These are phyloP conservation scores for Ceyx margarethae DNA, from an alignment of 2,113 vertebrate species.

Conservation along the genomic window DNA sequence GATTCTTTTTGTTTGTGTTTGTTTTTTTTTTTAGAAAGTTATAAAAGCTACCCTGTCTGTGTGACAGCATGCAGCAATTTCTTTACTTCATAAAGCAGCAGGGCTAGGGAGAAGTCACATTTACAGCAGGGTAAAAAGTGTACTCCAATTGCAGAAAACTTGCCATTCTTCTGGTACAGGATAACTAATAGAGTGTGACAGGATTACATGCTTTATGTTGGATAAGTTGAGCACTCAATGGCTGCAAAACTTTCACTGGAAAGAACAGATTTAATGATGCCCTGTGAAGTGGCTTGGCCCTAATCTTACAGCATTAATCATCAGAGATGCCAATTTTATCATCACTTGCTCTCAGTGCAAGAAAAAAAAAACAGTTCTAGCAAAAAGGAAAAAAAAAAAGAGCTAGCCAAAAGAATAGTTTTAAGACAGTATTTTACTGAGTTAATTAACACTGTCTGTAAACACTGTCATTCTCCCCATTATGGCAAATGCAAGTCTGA, in stretches of 20 bases:
- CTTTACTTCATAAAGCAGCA: background rate
- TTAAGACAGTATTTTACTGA: background rate
- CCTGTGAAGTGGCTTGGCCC: background rate
- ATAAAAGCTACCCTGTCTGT: background rate
- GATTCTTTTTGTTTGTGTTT: background rate
- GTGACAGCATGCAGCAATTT: background rate
- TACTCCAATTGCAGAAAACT: background rate
- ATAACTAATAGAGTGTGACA: background rate
- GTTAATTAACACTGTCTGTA: background rate
- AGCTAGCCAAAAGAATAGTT: background rate
- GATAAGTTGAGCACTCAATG: background rate
- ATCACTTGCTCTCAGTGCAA: background rate
- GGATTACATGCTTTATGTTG: background rate
- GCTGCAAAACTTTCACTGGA: background rate
- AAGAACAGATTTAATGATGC: background rate
- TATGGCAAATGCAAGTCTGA: background rate
- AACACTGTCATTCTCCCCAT: background rate
- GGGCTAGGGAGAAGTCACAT: background rate
- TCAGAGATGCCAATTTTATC: background rate
- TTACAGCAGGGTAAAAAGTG: background rate
- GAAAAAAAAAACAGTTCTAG: background rate
- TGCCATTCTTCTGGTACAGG: background rate
- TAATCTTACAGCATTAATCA: background rate
- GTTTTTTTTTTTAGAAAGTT: background rate
- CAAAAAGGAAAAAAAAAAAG: background rate